Evolutionary conservation across 2,797 vertebrate genomes (phyloP).

Genomic region (Tokudaia muenninki): DNA sequence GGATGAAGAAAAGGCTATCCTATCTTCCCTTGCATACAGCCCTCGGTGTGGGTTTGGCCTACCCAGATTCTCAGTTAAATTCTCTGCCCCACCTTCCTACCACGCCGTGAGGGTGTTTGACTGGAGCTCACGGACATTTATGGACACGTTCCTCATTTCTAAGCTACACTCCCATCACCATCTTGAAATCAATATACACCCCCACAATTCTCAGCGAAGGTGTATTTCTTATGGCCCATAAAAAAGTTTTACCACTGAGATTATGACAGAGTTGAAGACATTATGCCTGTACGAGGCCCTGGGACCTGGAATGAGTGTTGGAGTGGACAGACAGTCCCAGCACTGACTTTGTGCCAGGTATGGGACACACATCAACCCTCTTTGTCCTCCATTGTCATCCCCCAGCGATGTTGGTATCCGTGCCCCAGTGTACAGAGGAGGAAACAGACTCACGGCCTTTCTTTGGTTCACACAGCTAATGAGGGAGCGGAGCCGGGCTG

Average conservation of each 20-base stretch:
- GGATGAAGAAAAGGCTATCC: neutral
- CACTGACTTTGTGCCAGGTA: neutral
- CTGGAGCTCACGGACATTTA: neutral
- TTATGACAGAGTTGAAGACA: neutral
- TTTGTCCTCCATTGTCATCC: neutral
- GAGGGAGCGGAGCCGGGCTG: neutral
- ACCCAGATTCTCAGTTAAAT: neutral
- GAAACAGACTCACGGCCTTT: neutral
- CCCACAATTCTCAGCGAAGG: neutral
- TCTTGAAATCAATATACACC: neutral
- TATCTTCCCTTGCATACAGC: neutral
- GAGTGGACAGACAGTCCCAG: neutral
- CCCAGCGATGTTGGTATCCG: neutral
- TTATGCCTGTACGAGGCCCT: too few relatives aligned
- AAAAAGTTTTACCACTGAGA: neutral
- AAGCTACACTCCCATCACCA: neutral
- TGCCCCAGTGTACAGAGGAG: neutral
- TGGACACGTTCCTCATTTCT: neutral
- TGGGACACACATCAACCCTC: fast-evolving
- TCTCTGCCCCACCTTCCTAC: neutral
- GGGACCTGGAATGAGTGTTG: neutral
- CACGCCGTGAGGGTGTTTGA: neutral
- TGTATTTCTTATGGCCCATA: neutral
- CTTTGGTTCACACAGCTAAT: neutral
- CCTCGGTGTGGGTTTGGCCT: neutral